Evolutionary conservation across 2,797 vertebrate species (phyloP), one percentile per base, ranked within the genome.

Genomic region (Galagoides demidoff): DNA sequence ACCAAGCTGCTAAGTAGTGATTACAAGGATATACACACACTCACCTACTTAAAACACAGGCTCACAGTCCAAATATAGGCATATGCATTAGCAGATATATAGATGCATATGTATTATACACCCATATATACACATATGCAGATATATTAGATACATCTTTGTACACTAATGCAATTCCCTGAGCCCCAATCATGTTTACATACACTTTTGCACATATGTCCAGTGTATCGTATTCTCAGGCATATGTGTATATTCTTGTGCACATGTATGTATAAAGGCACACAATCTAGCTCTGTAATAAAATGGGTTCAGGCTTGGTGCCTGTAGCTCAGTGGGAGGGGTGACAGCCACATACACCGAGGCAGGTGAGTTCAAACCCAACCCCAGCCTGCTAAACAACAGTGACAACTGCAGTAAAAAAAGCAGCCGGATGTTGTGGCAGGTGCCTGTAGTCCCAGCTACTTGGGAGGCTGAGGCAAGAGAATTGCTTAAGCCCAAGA

Each of bases 1-100:
- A 88, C 79, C 77, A 22, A 88, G 59, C 73, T 93, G 70, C 89
- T 89, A 95, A 95, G 68, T 73, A 94, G 85, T 94, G 90, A 90
- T 96, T 96, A 82, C 25, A 76, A 95, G 90, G 83, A 87, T 95
- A 82, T 76, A 94, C 52, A 82, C 25, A 55, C 2, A 94, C 23
- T 89, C 31, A 93, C 6, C 85, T 94, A 57, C 73, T 90, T 96
- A 90, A 94, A 95, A 90, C 89, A 84, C 34, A 90, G 68, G 78
- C 43, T 90, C 66, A 37, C 1, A 29, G 31, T 94, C 39, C 61
- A 91, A 39, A 92, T 82, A 89, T 43, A 96, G 92, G 34, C 63
- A 29, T 79, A 22, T 52, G 17, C 45, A 37, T 81, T 84, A 86
- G 84, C 70, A 95, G 13, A 49, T 79, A 55, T 1, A 23, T 43